Evolutionary conservation across 2,113 vertebrate species (phyloP).

Genomic region (Microcebus tavaratra): DNA sequence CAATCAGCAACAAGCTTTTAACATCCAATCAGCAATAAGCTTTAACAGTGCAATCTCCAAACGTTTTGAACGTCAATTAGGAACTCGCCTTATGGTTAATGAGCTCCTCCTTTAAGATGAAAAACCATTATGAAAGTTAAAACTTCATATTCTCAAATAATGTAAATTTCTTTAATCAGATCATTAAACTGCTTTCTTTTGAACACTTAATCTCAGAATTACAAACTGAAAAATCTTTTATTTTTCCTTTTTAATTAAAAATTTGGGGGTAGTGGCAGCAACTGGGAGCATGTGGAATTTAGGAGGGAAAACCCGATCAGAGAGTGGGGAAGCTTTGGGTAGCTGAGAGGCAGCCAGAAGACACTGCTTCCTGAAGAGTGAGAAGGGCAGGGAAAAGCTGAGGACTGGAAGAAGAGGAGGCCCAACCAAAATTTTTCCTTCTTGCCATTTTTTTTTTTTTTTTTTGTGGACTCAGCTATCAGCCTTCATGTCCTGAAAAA

Average conservation of each 20-base stretch:
- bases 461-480: not conserved
- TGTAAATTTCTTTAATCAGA: conserved; percentile 16
- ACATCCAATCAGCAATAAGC: no score
- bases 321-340: not conserved
- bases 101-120: not conserved
- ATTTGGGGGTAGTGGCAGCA: not conserved
- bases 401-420: not conserved
- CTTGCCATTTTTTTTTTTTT: not conserved
- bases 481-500: not conserved
- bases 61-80: not conserved
- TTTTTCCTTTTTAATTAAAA: not conserved
- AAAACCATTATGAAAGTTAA: not conserved
- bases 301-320: not conserved
- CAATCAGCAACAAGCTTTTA: no score
- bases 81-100: not conserved
- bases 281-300: not conserved
- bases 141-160: not conserved
- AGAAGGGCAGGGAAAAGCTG: not conserved
- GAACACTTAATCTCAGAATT: not conserved
- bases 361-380: not conserved
- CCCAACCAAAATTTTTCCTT: not conserved
- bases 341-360: not conserved
- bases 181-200: conserved; percentile 30
- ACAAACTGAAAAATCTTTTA: not conserved
- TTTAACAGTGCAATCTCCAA: no score